Percentiles rank a stretch among this genome's conserved stretches.
Conservation (phyloP, 2,888 invertebrate species). For the Celastrina argiolus region DNA sequence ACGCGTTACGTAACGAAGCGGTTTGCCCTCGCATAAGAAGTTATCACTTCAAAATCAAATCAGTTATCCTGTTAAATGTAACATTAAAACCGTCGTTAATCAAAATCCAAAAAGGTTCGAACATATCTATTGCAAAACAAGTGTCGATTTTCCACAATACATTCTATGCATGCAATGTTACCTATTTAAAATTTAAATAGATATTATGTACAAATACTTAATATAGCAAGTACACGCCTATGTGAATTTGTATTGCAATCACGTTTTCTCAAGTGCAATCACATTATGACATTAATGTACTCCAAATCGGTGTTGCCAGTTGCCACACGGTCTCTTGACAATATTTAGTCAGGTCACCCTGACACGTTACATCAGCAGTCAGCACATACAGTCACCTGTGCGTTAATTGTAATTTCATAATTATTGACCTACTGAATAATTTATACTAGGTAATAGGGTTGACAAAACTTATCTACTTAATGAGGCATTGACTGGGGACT, state of each 20-base stretch:
- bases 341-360: constrained; percentile 2
- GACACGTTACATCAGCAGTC: background rate
- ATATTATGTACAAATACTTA: background rate
- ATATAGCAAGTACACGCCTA: background rate
- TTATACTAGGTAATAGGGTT: constrained; percentile 17
- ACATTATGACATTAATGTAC: background rate
- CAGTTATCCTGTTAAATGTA: too few relatives aligned
- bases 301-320: constrained; percentile 7
- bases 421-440: constrained; percentile 14
- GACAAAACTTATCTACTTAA: too few relatives aligned
- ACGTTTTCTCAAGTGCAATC: background rate
- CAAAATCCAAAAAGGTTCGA: too few relatives aligned
- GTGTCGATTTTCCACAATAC: background rate
- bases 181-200: background rate
- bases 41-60: too few relatives aligned
- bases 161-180: background rate
- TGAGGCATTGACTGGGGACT: too few relatives aligned
- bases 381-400: background rate
- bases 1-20: too few relatives aligned
- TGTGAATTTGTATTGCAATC: background rate
- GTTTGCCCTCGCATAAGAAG: too few relatives aligned
- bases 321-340: constrained; percentile 1
- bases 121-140: background rate
- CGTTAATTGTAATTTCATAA: background rate
- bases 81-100: too few relatives aligned